Conservation (phyloP, 2,888 invertebrate species). For the Thecophora atra region DNA sequence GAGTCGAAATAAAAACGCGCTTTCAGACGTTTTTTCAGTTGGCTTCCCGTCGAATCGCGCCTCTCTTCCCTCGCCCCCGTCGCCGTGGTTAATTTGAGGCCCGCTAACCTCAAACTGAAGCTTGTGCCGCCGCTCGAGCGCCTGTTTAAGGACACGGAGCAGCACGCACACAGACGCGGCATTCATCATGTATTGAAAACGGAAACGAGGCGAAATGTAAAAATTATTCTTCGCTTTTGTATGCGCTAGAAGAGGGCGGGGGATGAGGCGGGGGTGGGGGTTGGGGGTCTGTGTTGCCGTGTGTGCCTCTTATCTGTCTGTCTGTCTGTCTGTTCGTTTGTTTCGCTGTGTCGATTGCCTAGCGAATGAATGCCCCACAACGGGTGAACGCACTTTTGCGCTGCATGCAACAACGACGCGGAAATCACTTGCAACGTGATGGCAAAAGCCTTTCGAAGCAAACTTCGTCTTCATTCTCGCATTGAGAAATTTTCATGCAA, state of each 20-base stretch:
- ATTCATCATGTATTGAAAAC: constrained; percentile 39
- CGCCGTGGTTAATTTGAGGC: not conserved
- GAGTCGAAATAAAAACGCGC: too few relatives aligned
- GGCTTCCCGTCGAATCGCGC: too few relatives aligned
- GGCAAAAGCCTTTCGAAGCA: too few relatives aligned
- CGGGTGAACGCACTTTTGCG: constrained; percentile 33
- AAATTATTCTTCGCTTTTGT: not conserved
- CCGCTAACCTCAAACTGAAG: not conserved
- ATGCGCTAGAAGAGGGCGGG: too few relatives aligned
- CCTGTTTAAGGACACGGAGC: not conserved
- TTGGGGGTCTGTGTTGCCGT: constrained; percentile 6
- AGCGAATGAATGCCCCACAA: constrained; percentile 20
- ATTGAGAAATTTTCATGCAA: too few relatives aligned
- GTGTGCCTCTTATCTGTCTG: not conserved
- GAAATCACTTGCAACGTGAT: constrained; percentile 23
- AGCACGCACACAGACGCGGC: constrained; percentile 8
- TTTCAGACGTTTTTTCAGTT: too few relatives aligned
- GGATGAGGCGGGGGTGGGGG: not conserved
- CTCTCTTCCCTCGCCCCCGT: too few relatives aligned
- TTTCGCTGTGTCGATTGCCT: constrained; percentile 10
- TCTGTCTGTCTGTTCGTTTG: constrained; percentile 1
- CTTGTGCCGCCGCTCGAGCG: not conserved
- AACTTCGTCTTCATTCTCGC: too few relatives aligned
- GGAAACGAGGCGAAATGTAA: constrained; percentile 38
- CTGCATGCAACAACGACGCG: constrained; percentile 19